Conservation (phyloP, 37 sponge, comb jelly and placozoan species). For the Geodia barretti region DNA sequence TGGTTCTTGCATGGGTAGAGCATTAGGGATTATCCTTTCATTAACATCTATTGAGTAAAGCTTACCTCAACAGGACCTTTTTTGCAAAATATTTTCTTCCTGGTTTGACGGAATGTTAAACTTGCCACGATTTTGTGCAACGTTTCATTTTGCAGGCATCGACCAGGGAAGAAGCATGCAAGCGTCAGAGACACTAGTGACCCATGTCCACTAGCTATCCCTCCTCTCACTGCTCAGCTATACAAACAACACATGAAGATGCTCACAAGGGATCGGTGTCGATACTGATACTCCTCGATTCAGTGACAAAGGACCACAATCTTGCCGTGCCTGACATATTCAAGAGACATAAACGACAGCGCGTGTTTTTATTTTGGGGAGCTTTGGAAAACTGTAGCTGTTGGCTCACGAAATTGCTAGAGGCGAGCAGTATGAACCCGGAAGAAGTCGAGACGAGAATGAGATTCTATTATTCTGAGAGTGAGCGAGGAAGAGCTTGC, state of each 20-base stretch:
- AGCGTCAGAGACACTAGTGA: too few relatives aligned
- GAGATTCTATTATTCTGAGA: not conserved
- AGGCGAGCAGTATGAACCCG: not conserved
- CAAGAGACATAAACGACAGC: not conserved
- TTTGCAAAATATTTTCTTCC: too few relatives aligned
- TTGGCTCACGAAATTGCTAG: not conserved
- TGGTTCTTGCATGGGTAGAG: too few relatives aligned
- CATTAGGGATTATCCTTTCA: too few relatives aligned
- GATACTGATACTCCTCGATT: conserved; percentile 8
- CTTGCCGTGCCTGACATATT: not conserved
- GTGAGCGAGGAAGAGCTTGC: conserved; percentile 7
- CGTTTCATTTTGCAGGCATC: too few relatives aligned
- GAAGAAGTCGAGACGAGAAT: conserved; percentile 3
- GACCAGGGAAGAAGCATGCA: too few relatives aligned
- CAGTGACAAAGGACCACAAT: too few relatives aligned
- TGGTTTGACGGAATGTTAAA: too few relatives aligned
- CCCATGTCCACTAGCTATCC: not conserved
- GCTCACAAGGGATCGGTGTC: conserved; percentile 20
- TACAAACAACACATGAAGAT: conserved; percentile 5
- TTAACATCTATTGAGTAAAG: too few relatives aligned
- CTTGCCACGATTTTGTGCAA: too few relatives aligned
- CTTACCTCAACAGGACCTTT: too few relatives aligned
- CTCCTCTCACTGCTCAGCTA: not conserved
- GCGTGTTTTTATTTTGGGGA: not conserved
- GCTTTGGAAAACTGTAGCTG: not conserved